Percentiles rank a stretch among this genome's conserved stretches.
These are phyloP conservation scores for Syrista parreyssii DNA, from an alignment of 2,888 invertebrate genomes.

Conservation along the genomic window DNA sequence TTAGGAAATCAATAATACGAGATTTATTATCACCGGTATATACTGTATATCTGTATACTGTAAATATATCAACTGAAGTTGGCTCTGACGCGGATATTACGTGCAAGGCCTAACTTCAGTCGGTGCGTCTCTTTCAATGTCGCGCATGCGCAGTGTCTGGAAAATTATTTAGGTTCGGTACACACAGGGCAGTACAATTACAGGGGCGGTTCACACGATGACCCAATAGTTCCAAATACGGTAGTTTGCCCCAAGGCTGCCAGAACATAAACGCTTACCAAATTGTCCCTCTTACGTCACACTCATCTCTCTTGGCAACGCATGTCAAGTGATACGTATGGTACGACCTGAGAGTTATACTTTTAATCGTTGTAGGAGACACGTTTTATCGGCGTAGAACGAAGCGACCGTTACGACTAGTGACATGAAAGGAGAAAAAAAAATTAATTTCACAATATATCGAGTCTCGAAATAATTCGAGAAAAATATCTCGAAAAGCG, in stretches of 20 bases:
- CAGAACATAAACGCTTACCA: slow-evolving; percentile 26
- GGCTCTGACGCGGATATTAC: not conserved
- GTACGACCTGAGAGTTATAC: not conserved
- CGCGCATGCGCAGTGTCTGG: not conserved
- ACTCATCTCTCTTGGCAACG: slow-evolving; percentile 19
- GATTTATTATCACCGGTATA: not conserved
- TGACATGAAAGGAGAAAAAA: not conserved
- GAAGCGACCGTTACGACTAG: not conserved
- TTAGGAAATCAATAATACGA: not conserved
- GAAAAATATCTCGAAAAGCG: not conserved
- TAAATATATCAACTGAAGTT: not conserved
- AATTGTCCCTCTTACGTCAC: slow-evolving; percentile 33
- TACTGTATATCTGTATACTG: no score
- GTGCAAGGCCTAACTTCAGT: not conserved
- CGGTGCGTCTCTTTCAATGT: not conserved
- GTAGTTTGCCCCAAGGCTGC: slow-evolving; percentile 29
- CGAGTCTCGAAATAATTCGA: not conserved
- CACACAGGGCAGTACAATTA: not conserved
- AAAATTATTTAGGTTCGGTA: not conserved
- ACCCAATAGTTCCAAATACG: slow-evolving; percentile 37
- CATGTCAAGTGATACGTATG: slow-evolving; percentile 2
- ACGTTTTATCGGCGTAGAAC: not conserved
- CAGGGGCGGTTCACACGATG: slow-evolving; percentile 8
- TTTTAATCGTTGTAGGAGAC: slow-evolving; percentile 1
- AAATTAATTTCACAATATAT: not conserved